These are phyloP conservation scores for Cryptocheilus praepositus DNA, from an alignment of 2,888 invertebrate genomes.

Conservation along the genomic window DNA sequence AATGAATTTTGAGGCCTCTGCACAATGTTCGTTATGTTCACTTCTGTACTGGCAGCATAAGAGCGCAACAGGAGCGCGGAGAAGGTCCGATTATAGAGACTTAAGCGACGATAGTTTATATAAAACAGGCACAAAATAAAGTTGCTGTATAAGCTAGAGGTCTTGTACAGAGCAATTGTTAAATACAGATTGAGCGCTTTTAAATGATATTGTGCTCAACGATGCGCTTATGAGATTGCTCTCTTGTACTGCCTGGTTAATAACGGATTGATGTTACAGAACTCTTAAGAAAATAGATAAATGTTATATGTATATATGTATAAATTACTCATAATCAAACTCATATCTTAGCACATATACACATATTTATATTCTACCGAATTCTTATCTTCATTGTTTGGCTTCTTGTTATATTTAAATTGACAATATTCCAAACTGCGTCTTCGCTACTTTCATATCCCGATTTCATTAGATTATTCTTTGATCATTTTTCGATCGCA, in stretches of 20 bases:
- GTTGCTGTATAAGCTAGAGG: not conserved
- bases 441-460: conserved; percentile 50
- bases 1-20: conserved; percentile 53
- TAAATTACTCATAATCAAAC: conserved; percentile 63
- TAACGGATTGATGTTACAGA: conserved; percentile 44
- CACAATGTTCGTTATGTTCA: conserved; percentile 34
- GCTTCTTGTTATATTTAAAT: conserved; percentile 58
- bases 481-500: conserved; percentile 25
- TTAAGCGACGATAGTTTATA: conserved; percentile 2
- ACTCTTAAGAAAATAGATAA: conserved; percentile 63
- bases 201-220: not conserved
- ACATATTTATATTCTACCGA: conserved; percentile 59
- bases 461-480: conserved; percentile 48
- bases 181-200: not conserved
- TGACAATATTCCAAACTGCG: conserved; percentile 58
- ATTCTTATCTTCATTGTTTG: conserved; percentile 53
- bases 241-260: conserved; percentile 47
- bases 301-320: conserved; percentile 50
- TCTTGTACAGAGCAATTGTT: not conserved
- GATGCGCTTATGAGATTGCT: conserved; percentile 5
- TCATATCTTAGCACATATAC: conserved; percentile 64
- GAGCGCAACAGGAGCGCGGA: conserved; percentile 12
- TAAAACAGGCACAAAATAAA: not conserved
- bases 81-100: not conserved
- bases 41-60: conserved; percentile 38